A percentile compares a stretch with the other conserved stretches of the same genome.
phyloP scores from a whole-genome alignment of 1,140 invertebrate genomes.

The Chironomus tepperi region DNA sequence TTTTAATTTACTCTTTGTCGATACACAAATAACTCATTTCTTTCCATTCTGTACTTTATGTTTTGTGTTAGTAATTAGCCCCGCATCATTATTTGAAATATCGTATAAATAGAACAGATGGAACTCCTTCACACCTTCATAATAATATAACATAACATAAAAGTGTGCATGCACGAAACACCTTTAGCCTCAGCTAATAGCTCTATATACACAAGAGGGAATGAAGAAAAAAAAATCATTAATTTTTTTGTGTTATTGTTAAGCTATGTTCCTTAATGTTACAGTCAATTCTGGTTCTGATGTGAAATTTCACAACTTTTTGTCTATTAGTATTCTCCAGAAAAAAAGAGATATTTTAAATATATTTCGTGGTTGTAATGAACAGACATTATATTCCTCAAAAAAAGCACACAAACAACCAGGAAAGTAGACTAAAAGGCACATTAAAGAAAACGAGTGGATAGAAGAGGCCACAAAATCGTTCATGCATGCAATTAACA shows the following conservation, averaged over 20 bases:
- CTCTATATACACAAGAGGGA: not conserved
- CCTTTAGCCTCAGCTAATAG: not conserved
- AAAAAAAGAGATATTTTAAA: not conserved
- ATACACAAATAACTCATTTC: too few species aligned
- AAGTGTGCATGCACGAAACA: constrained; percentile 3
- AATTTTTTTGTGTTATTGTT: not conserved
- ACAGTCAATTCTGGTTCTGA: not conserved
- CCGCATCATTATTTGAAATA: not conserved
- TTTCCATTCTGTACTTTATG: too few species aligned
- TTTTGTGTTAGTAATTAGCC: not conserved
- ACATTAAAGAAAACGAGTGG: not conserved
- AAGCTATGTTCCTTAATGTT: too few species aligned
- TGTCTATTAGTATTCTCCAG: not conserved
- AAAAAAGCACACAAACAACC: too few species aligned
- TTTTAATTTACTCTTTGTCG: too few species aligned
- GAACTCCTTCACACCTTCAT: constrained; percentile 7
- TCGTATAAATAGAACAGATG: not conserved
- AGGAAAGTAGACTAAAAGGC: too few species aligned
- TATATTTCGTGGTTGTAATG: not conserved
- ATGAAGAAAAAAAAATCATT: not conserved
- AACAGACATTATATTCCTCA: too few species aligned
- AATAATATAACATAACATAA: not conserved
- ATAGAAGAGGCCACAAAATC: constrained; percentile 12
- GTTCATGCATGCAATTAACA: constrained; percentile 8
- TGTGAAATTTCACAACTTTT: not conserved